Conservation (phyloP, 2,113 vertebrate genomes). For the Galeopterus variegatus region DNA sequence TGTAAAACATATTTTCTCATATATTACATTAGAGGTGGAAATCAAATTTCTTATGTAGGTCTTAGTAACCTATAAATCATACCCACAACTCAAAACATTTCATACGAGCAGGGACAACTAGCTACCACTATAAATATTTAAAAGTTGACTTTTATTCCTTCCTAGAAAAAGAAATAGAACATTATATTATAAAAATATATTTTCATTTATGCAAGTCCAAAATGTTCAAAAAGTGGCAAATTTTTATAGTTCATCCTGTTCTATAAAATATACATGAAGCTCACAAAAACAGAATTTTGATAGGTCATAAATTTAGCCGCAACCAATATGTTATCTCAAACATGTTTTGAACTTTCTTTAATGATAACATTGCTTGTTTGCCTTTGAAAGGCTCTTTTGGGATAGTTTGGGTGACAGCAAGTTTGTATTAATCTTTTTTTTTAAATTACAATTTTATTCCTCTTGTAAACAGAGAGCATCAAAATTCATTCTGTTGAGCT, state of each 20-base stretch:
- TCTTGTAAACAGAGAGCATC: not conserved
- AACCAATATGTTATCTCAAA: not conserved
- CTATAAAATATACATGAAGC: not conserved
- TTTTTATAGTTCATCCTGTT: not conserved
- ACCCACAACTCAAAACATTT: not conserved
- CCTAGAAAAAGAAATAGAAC: slow-evolving; percentile 1
- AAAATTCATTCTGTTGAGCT: not conserved
- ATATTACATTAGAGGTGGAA: not conserved
- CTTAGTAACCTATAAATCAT: slow-evolving; percentile 20
- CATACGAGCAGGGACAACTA: not conserved
- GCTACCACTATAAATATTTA: not conserved
- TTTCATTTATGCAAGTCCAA: not conserved
- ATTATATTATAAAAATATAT: not conserved
- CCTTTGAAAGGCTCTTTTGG: not conserved
- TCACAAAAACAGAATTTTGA: slow-evolving; percentile 26
- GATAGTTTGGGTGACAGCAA: not conserved
- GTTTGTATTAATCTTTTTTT: not conserved
- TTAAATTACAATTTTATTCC: not conserved
- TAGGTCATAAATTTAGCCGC: not conserved
- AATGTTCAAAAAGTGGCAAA: not conserved
- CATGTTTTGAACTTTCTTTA: not conserved
- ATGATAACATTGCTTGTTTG: not conserved
- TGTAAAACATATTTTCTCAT: not conserved
- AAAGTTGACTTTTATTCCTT: not conserved
- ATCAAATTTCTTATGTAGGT: slow-evolving; percentile 19